Base-by-base conservation (phyloP, 1,140 invertebrate genomes). In the Papilio polytes region DNA sequence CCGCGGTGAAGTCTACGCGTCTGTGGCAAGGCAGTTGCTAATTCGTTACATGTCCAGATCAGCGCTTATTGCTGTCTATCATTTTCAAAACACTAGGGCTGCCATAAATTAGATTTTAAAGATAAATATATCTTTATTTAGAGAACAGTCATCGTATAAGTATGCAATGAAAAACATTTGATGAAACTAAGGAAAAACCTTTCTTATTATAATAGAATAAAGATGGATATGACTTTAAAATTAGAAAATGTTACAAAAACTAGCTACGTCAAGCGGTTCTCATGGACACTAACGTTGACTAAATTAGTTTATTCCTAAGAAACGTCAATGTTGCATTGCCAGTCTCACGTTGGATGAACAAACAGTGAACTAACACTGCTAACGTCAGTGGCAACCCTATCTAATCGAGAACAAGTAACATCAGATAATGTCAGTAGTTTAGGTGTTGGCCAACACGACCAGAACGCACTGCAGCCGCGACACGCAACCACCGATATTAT, bases 381-480 rank as follows among this genome's bases (percentile, higher is more conserved):
- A 63, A 63, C 9, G 12, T 31, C 36, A 41, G 13, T 76, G 74
- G 7, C 74, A 76, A 31, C 74, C 74, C 74, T 76, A 51, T 51
- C 12, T 51, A 26, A 51, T 76, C 74, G 44, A 46, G 44, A 26
- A 76, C 46, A 76, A 15, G 74, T 53, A 51, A 76, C 74, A 76
- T 51, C 41, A 48, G 74, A 76, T 76, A 76, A 76, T 76, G 46
- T 44, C 22, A 46, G 41, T 53, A 76, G 74, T 76, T 76, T 76
- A 31, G 74, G 44, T 76, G 44, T 76, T 76, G 46, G 74, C 44
- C 44, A 76, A 76, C 74, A 46, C 72, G 31, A 74, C 10, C 20
- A 20, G 73, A 74, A 76, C 41, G 20, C 74, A 76, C 26, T 36
- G 13, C 44, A 51, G 18, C 41, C n/a, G 44, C 20, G 74, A n/a